Evolutionary conservation across 2,888 invertebrate genomes (phyloP).

Genomic region (Diachrysia chrysitis): DNA sequence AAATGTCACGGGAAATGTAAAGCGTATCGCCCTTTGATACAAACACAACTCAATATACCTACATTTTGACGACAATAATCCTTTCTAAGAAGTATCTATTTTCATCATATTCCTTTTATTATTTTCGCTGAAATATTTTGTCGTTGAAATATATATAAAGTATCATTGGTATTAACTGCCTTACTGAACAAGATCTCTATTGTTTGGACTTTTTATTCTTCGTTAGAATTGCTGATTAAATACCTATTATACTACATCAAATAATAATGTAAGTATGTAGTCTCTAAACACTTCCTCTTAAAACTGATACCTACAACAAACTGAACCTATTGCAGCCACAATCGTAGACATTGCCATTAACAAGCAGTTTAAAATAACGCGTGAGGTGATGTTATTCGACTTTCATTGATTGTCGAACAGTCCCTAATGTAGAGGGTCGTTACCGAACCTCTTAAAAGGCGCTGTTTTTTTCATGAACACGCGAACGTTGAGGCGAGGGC

Average conservation of each 20-base stretch:
- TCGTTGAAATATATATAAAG: neutral
- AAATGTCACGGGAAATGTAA: no score
- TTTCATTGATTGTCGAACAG: constrained; percentile 36
- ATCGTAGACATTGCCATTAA: constrained; percentile 18
- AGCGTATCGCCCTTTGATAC: constrained; percentile 15
- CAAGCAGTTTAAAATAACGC: constrained; percentile 16
- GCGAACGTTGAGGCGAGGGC: neutral
- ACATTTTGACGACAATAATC: constrained; percentile 12
- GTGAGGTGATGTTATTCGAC: constrained; percentile 12
- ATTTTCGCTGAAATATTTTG: constrained; percentile 10
- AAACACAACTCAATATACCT: constrained; percentile 11
- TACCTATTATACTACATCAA: constrained; percentile 9
- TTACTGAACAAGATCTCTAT: constrained; percentile 1
- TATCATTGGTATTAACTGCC: neutral
- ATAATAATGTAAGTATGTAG: constrained; percentile 2
- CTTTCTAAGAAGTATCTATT: constrained; percentile 25
- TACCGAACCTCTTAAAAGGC: constrained; percentile 19
- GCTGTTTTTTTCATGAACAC: constrained; percentile 13
- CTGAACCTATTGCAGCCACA: neutral
- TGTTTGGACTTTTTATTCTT: constrained; percentile 6
- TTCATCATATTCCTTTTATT: constrained; percentile 2
- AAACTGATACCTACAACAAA: no score
- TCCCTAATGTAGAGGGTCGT: constrained; percentile 29
- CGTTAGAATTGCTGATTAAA: neutral
- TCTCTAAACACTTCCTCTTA: no score